Evolutionary conservation across 2,797 vertebrate genomes (phyloP).

Genomic region (Philypnodon macrostomus): DNA sequence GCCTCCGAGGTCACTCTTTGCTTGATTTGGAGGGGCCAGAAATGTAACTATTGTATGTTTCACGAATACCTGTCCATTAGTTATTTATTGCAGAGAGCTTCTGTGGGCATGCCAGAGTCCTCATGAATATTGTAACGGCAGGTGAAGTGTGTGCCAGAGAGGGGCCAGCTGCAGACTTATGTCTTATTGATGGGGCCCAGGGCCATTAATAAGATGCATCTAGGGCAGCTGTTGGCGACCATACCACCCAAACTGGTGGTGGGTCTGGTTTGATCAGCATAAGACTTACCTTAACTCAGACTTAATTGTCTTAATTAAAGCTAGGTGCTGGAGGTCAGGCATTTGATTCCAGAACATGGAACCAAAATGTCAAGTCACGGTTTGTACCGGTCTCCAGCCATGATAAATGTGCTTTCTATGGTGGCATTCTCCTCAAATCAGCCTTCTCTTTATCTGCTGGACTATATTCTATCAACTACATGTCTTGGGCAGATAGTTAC

Average conservation of each 20-base stretch:
- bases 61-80: conserved; percentile 62
- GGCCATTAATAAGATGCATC: conserved; percentile 79
- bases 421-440: too few relatives aligned
- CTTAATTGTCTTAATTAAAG: too few relatives aligned
- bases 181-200: conserved; percentile 76
- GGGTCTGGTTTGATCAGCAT: too few relatives aligned
- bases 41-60: conserved; percentile 66
- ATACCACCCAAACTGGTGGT: conserved; percentile 48
- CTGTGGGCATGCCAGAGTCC: conserved; percentile 69
- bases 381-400: not conserved
- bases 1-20: conserved; percentile 13
- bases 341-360: not conserved
- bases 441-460: conserved; percentile 4
- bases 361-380: not conserved
- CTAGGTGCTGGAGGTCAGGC: not conserved
- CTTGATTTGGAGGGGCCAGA: conserved; percentile 43
- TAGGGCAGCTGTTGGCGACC: conserved; percentile 66
- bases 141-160: conserved; percentile 67
- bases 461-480: conserved; percentile 27
- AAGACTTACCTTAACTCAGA: not conserved
- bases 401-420: too few relatives aligned
- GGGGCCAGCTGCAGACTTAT: conserved; percentile 70
- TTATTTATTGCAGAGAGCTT: conserved; percentile 69
- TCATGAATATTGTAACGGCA: conserved; percentile 79
- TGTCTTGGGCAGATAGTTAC: conserved; percentile 33